Evolutionary conservation across 2,888 invertebrate species (phyloP).

Genomic region (Drosophila neutralis): DNA sequence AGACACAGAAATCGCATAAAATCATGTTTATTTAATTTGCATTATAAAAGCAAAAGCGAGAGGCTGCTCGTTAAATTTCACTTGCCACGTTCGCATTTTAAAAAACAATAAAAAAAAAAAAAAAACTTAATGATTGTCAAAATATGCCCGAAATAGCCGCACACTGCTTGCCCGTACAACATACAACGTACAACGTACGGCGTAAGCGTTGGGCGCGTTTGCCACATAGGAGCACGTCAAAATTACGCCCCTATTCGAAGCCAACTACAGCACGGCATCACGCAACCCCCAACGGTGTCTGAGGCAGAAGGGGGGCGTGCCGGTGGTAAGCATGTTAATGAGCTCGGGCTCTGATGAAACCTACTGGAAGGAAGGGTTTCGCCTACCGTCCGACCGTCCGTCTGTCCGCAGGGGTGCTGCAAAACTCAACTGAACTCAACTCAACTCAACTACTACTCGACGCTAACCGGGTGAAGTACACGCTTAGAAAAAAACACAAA

Average conservation of each 20-base stretch:
- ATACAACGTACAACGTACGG: background rate
- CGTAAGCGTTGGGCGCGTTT: conserved; percentile 32
- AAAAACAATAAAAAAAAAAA: conserved; percentile 75
- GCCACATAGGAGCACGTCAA: conserved; percentile 25
- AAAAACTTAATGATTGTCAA: conserved; percentile 80
- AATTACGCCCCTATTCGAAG: conserved; percentile 28
- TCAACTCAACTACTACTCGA: conserved; percentile 1
- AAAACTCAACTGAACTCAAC: conserved; percentile 2
- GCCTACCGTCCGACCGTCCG: conserved; percentile 12
- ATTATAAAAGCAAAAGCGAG: conserved; percentile 57
- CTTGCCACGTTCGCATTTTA: conserved; percentile 64
- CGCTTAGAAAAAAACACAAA: background rate
- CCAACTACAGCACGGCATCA: conserved; percentile 33
- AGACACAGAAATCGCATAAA: conserved; percentile 71
- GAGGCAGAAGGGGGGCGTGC: background rate
- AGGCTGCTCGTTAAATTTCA: conserved; percentile 71
- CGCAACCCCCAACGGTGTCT: conserved; percentile 44
- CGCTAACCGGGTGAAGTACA: background rate
- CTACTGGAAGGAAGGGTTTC: background rate
- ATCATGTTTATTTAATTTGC: conserved; percentile 82
- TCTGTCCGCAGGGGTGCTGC: background rate
- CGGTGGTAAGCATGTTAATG: conserved; percentile 50
- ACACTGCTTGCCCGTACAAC: conserved; percentile 15
- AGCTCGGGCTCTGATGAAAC: conserved; percentile 16
- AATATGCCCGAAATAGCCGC: conserved; percentile 56